Evolutionary conservation across 2,797 vertebrate species (phyloP), one percentile per base, ranked within the genome.

Genomic region (Australoheros facetus): DNA sequence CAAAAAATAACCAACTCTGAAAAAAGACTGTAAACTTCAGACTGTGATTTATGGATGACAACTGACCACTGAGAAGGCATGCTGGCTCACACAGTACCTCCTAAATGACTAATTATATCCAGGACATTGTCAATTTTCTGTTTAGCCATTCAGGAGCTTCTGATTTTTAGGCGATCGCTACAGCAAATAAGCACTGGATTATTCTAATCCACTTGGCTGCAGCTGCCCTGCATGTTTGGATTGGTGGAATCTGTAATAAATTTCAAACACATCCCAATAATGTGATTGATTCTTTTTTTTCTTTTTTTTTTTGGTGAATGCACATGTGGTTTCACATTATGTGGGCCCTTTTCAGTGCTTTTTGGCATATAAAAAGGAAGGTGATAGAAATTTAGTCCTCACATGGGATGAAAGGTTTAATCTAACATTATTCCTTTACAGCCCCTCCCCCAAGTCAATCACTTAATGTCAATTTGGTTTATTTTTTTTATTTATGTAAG

Each of bases 381-480:
- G 57, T 81, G 75, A 82, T 73, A 53, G 56, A 56, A 79, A 59
- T 83, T 81, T 34, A 83, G 23, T 53, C 62, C 62, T 82, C 54
- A 66, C 75, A 78, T 56, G 32, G 80, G 73, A 85, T 80, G 55
- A 79, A 85, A 92, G 84, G 53, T 73, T 84, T 84, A 86, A 86
- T 88, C 90, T 77, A 56, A 77, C 64, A 73, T 80, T 77, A 73
- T 84, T 79, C 70, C 34, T 83, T 71, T 37, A 26, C 75, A 75
- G 71, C 77, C 75, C 84, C 66, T 75, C 88, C 78, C 56, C 32
- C 53, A 64, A 76, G 32, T 86, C 90, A 94, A 90, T 95, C 83
- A 91, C 82, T 75, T 92, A 93, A 94, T 88, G 88, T 84, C 77
- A 84, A 37, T 83, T 72, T 84, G 77, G 89, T 93, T 92, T 92